Evolutionary conservation across 2,113 vertebrate species (phyloP).

Genomic region (Craseonycteris thonglongyai): DNA sequence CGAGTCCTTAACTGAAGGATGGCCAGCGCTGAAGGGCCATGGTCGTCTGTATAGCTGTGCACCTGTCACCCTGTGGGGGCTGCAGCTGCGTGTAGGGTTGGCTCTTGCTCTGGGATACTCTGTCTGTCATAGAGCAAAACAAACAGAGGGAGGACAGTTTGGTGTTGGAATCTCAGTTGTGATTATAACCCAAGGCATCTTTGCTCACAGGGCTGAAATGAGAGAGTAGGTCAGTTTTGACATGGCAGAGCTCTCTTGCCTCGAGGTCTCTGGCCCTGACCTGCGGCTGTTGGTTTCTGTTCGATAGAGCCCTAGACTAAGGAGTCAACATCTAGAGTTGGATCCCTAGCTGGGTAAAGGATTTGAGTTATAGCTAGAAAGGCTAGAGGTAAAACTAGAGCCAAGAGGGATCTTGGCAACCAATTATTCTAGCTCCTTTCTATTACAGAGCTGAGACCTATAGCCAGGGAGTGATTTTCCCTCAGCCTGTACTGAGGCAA

Average conservation of each 20-base stretch:
- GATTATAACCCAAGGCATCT: neutral
- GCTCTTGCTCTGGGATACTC: neutral
- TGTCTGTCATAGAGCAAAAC: neutral
- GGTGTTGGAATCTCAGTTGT: neutral
- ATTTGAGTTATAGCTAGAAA: neutral
- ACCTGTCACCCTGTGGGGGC: neutral
- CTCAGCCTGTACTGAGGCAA: neutral
- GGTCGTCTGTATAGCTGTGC: neutral
- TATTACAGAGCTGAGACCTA: neutral
- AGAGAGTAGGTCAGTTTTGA: neutral
- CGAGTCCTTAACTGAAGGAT: slow-evolving; percentile 46
- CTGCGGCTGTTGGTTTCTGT: neutral
- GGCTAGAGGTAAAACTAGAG: neutral
- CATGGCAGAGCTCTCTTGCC: neutral
- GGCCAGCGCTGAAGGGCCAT: neutral
- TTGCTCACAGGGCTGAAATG: neutral
- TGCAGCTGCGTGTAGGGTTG: slow-evolving; percentile 12
- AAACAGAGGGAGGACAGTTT: neutral
- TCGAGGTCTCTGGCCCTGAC: neutral
- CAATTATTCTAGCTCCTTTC: neutral
- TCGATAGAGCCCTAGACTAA: neutral
- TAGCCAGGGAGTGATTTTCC: neutral
- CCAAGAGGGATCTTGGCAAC: neutral
- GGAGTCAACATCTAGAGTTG: neutral
- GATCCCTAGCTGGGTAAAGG: neutral